Base-by-base conservation (phyloP, 2,113 vertebrate species). In the Coracopsis vasa region DNA sequence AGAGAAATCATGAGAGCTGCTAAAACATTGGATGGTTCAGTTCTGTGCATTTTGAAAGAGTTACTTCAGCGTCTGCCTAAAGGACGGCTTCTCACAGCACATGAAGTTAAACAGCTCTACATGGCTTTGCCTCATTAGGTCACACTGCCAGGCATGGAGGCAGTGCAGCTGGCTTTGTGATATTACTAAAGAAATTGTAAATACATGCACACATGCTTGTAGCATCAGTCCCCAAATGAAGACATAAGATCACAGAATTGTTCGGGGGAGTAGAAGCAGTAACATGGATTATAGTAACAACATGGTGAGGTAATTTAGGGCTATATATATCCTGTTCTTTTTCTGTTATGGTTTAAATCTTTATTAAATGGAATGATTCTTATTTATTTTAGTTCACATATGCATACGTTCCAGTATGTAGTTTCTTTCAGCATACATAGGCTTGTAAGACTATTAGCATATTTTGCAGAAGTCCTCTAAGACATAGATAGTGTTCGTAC, bases 81-180 rank as follows among this genome's bases (percentile, higher is more conserved):
- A 79, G 48, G 33, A 41, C 7, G 44, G 61, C 88, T 89, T 72
- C 65, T 95, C 72, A 24, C 6, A 1, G 39, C 1, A 0, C 29
- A 2, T 20, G 2, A 67, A 73, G 74, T 39, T 77, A 39, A 86
- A 53, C 71, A 85, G 87, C 29, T 23, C 29, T 66, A 53, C 50
- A 16, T 15, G 75, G 90, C 51, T 89, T 65, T 96, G 92, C 92
- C 94, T 96, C 94, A 81, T 93, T 94, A 95, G 88, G 88, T 89
- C 95, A 88, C 90, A 75, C 9, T 2, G 21, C 21, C 90, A 72
- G 77, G 65, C 54, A 61, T 10, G 50, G 2, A 67, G 75, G 70
- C 51, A 61, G 1, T 33, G 80, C 88, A 84, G 86, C 65, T 86
- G 94, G 42, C 42, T 88, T 83, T 69, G 61, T 16, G 72, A 10